A percentile compares a stretch with the other conserved stretches of the same genome.
Conservation (phyloP, 2,797 vertebrate species). For the Tolypeutes matacus region DNA sequence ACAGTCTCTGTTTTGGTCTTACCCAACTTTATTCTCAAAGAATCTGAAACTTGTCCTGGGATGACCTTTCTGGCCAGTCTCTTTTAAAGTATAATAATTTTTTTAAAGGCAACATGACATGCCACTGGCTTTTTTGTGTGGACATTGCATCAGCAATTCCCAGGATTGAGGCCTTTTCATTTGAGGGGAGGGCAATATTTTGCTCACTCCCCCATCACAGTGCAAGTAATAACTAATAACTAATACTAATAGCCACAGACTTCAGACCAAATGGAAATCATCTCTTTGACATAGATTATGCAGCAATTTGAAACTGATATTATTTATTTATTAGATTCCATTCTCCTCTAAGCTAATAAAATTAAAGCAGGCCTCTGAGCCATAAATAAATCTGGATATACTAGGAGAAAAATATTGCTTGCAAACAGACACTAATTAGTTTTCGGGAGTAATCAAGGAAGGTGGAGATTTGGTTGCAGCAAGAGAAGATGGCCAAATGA, state of each 20-base stretch:
- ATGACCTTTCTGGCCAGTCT: constrained; percentile 55
- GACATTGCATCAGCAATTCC: constrained; percentile 18
- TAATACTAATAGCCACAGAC: neutral
- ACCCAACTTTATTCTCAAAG: constrained; percentile 78
- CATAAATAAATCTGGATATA: neutral
- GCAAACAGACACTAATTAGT: constrained; percentile 45
- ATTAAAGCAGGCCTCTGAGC: constrained; percentile 48
- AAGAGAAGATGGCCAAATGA: neutral
- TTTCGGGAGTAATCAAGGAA: constrained; percentile 19
- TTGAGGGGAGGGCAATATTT: constrained; percentile 29
- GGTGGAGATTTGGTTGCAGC: neutral
- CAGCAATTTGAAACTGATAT: constrained; percentile 55
- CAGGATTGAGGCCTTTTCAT: constrained; percentile 39
- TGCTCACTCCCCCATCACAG: neutral
- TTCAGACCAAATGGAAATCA: constrained; percentile 31
- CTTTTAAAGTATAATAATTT: constrained; percentile 50
- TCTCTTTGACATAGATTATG: constrained; percentile 15
- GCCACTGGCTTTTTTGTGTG: neutral
- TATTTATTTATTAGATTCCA: constrained; percentile 58
- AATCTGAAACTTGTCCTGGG: constrained; percentile 84
- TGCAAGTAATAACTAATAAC: neutral
- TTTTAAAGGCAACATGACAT: constrained; percentile 30
- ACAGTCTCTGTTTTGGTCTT: constrained; percentile 81
- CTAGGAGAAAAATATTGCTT: constrained; percentile 15
- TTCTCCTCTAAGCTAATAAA: constrained; percentile 67